Evolutionary conservation across 2,888 invertebrate species (phyloP).

Genomic region (Trichopoda pennipes): DNA sequence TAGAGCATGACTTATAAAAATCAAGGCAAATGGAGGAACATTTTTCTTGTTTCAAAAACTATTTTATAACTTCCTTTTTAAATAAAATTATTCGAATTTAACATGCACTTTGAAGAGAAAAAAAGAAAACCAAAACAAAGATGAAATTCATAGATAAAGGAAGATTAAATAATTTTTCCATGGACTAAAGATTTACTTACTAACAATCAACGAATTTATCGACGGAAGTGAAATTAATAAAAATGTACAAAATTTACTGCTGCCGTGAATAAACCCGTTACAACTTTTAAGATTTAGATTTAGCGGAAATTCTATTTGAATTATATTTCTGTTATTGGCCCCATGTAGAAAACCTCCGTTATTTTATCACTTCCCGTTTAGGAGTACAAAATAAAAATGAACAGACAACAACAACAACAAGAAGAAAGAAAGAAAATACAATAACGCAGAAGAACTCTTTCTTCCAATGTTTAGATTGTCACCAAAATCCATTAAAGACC

Average conservation of each 20-base stretch:
- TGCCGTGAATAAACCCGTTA: not conserved
- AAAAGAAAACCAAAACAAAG: conserved; percentile 2
- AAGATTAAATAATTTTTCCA: conserved; percentile 60
- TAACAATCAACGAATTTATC: conserved; percentile 34
- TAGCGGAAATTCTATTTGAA: conserved; percentile 66
- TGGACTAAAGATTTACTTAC: conserved; percentile 40
- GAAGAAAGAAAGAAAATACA: not conserved
- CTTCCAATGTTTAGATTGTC: conserved; percentile 56
- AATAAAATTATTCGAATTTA: conserved; percentile 35
- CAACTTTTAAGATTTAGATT: conserved; percentile 60
- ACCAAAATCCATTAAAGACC: conserved; percentile 62
- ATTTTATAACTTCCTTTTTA: conserved; percentile 57
- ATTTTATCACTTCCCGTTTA: conserved; percentile 68
- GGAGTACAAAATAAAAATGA: conserved; percentile 9
- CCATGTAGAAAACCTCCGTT: conserved; percentile 60
- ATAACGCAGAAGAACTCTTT: conserved; percentile 43
- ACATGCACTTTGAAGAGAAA: conserved; percentile 17
- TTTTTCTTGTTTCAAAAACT: conserved; percentile 37
- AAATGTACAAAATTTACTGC: conserved; percentile 5
- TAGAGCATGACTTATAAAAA: conserved; percentile 69
- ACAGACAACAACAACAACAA: conserved; percentile 25
- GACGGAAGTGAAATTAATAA: conserved; percentile 58
- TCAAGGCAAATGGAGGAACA: conserved; percentile 60
- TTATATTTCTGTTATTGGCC: conserved; percentile 21
- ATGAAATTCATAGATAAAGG: conserved; percentile 48